Evolutionary conservation across 2,888 invertebrate genomes (phyloP).

Genomic region (Metallyticus violacea): DNA sequence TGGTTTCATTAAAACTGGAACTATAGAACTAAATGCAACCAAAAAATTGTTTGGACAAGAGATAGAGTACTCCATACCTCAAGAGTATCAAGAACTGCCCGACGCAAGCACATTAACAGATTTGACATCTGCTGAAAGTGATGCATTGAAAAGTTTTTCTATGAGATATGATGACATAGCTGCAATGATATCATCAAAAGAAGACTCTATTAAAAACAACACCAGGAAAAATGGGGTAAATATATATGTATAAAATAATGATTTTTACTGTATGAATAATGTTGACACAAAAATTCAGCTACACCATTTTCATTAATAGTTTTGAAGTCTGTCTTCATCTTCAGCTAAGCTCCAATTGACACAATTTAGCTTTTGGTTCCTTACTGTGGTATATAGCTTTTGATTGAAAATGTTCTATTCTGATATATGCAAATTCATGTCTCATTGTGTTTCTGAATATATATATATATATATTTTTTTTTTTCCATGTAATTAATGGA

Average conservation of each 20-base stretch:
- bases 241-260: neutral
- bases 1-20: conserved; percentile 46
- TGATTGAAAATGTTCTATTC: no score
- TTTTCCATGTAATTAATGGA: no score
- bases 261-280: no score
- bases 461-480: no score
- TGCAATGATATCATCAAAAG: conserved; percentile 11
- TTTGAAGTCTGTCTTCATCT: no score
- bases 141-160: conserved; percentile 50
- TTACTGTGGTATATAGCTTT: no score
- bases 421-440: no score
- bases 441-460: no score
- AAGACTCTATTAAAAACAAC: conserved; percentile 12
- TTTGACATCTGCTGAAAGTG: conserved; percentile 38
- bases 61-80: conserved; percentile 6
- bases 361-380: no score
- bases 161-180: conserved; percentile 49
- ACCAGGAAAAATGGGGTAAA: conserved; percentile 29
- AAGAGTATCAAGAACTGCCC: conserved; percentile 41
- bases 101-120: conserved; percentile 47
- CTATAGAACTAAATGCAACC: neutral
- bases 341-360: no score
- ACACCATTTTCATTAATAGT: no score
- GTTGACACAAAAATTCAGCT: no score
- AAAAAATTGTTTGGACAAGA: conserved; percentile 23